These are phyloP conservation scores for Ichneumon xanthorius DNA, from an alignment of 2,888 invertebrate species.

Conservation along the genomic window DNA sequence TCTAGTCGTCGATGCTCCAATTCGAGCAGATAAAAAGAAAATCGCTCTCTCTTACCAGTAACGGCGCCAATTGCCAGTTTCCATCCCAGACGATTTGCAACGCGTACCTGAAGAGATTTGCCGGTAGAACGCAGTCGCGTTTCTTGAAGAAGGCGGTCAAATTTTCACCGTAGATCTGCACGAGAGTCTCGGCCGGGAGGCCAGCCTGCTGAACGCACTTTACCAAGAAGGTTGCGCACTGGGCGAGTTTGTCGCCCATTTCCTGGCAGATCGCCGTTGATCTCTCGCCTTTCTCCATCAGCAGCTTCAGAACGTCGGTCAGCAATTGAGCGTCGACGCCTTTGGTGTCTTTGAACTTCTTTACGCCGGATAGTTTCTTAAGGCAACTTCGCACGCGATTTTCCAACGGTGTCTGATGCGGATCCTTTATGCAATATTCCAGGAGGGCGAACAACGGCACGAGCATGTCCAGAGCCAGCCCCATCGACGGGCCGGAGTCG, in stretches of 20 bases:
- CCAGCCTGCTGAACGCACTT: constrained; percentile 87
- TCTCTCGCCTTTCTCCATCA: constrained; percentile 88
- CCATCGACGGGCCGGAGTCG: constrained; percentile 89
- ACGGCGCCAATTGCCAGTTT: constrained; percentile 87
- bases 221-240: constrained; percentile 88
- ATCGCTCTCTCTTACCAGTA: constrained; percentile 83
- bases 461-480: constrained; percentile 89
- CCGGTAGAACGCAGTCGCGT: constrained; percentile 88
- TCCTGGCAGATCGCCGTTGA: constrained; percentile 89
- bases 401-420: constrained; percentile 89
- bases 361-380: constrained; percentile 87
- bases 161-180: constrained; percentile 86
- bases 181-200: constrained; percentile 82
- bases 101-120: constrained; percentile 88
- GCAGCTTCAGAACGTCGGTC: constrained; percentile 85
- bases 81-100: constrained; percentile 89
- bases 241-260: constrained; percentile 88
- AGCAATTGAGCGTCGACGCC: constrained; percentile 87
- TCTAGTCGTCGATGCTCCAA: constrained; percentile 7
- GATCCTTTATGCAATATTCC: constrained; percentile 90
- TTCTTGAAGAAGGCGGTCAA: constrained; percentile 88
- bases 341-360: constrained; percentile 87
- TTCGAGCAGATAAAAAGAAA: not conserved
- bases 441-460: constrained; percentile 89
- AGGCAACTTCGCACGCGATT: constrained; percentile 88